Percentiles rank a stretch among this genome's conserved stretches.
Conservation (phyloP, 2,113 vertebrate genomes). For the Phainopepla nitens region DNA sequence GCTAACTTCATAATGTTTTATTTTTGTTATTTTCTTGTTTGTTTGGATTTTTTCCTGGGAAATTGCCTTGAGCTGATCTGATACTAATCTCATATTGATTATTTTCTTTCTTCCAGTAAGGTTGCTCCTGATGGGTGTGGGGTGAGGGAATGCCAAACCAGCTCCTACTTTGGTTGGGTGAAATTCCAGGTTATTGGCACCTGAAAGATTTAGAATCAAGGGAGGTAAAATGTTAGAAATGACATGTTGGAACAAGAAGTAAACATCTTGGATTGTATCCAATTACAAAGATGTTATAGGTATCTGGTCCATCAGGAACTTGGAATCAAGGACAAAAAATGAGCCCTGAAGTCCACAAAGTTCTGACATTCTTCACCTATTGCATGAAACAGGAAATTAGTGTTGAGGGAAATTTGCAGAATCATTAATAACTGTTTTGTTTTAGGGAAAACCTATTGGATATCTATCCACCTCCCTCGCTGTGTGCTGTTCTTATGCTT, state of each 20-base stretch:
- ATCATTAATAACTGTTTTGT: not conserved
- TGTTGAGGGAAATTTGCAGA: not conserved
- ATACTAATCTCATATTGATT: not conserved
- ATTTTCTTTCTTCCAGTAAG: not conserved
- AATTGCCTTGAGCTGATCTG: not conserved
- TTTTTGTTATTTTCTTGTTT: not conserved
- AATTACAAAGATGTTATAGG: not conserved
- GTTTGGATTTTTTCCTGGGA: not conserved
- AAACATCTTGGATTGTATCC: not conserved
- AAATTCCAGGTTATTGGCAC: conserved; percentile 3
- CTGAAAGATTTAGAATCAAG: not conserved
- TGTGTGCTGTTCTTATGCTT: not conserved
- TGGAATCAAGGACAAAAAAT: not conserved
- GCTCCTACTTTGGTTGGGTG: not conserved
- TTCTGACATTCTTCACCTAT: not conserved
- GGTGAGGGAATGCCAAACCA: not conserved
- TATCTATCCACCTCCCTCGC: not conserved
- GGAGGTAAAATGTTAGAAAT: not conserved
- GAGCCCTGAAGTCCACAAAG: not conserved
- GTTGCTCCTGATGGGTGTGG: not conserved
- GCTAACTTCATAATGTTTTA: not conserved
- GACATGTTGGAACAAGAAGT: not conserved
- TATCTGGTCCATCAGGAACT: not conserved
- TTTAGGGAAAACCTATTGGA: not conserved
- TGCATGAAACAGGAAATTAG: conserved; percentile 29